Conservation (phyloP, 1,140 invertebrate species). For the Drosophila lacteicornis region DNA sequence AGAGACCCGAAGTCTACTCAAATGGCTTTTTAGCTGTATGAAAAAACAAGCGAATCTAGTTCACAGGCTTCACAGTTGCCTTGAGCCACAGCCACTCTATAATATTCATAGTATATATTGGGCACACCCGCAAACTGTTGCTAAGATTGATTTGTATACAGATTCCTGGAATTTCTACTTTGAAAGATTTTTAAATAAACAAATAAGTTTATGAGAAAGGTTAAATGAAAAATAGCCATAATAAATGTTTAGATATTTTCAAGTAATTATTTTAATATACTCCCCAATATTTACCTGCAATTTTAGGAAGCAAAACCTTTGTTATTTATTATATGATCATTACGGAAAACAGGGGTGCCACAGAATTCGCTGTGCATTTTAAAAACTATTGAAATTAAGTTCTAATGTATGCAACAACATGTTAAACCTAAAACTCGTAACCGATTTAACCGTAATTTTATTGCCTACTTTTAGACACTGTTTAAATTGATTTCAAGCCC, state of each 20-base stretch:
- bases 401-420: not conserved
- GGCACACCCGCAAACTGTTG: constrained; percentile 2
- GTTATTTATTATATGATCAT: no score
- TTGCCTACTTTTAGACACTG: not conserved
- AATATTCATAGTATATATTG: constrained; percentile 1
- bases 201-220: no score
- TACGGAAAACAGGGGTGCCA: no score
- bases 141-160: not conserved
- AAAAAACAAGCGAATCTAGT: constrained; percentile 37
- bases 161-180: not conserved
- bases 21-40: constrained; percentile 50
- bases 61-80: constrained; percentile 32
- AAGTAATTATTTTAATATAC: no score
- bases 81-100: constrained; percentile 36
- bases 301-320: no score
- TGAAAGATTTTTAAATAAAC: not conserved
- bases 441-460: no score
- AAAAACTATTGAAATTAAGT: not conserved
- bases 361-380: no score
- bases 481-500: not conserved
- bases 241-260: no score
- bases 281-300: no score
- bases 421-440: accelerated
- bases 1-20: constrained; percentile 35
- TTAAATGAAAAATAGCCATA: no score